phyloP scores from a whole-genome alignment of 1,140 invertebrate genomes.

The Thrips palmi region DNA sequence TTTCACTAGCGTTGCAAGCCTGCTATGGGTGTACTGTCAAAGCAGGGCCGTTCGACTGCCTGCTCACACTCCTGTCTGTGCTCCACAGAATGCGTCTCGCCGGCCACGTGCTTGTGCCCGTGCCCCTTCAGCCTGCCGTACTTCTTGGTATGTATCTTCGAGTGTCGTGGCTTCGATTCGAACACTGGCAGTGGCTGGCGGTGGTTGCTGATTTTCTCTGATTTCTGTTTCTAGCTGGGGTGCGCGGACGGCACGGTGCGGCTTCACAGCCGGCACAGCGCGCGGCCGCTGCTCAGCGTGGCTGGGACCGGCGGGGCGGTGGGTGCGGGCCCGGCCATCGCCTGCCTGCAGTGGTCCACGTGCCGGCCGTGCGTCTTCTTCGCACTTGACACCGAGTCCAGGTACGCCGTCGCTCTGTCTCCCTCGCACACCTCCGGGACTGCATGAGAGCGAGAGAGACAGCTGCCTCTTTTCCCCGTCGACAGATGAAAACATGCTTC shows the following conservation, averaged over 20 bases:
- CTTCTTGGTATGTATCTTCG: slow-evolving; percentile 26
- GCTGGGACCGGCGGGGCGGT: slow-evolving; percentile 20
- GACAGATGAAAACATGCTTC: too few species aligned
- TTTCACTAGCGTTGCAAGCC: too few species aligned
- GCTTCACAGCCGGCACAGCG: slow-evolving; percentile 24
- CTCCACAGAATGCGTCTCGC: slow-evolving; percentile 22
- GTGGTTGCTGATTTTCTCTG: slow-evolving; percentile 8
- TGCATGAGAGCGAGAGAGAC: neutral
- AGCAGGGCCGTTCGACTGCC: too few species aligned
- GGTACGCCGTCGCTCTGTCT: too few species aligned
- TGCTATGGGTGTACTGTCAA: too few species aligned
- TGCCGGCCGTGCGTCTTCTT: slow-evolving; percentile 36
- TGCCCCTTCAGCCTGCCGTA: slow-evolving; percentile 33
- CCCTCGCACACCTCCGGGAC: too few species aligned
- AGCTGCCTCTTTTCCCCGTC: slow-evolving; percentile 3
- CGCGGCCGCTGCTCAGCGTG: slow-evolving; percentile 31
- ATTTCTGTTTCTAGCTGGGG: slow-evolving; percentile 24
- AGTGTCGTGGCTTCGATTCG: too few species aligned
- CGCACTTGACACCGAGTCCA: slow-evolving; percentile 30
- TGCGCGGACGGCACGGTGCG: slow-evolving; percentile 32
- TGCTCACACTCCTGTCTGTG: too few species aligned
- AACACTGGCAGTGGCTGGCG: too few species aligned
- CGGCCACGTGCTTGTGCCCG: slow-evolving; percentile 27
- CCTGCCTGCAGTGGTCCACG: slow-evolving; percentile 33
- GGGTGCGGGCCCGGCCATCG: slow-evolving; percentile 21